A percentile compares a stretch with the other conserved stretches of the same genome.
These are phyloP conservation scores for Scyliorhinus canicula DNA, from an alignment of 2,797 vertebrate genomes.

Conservation along the genomic window DNA sequence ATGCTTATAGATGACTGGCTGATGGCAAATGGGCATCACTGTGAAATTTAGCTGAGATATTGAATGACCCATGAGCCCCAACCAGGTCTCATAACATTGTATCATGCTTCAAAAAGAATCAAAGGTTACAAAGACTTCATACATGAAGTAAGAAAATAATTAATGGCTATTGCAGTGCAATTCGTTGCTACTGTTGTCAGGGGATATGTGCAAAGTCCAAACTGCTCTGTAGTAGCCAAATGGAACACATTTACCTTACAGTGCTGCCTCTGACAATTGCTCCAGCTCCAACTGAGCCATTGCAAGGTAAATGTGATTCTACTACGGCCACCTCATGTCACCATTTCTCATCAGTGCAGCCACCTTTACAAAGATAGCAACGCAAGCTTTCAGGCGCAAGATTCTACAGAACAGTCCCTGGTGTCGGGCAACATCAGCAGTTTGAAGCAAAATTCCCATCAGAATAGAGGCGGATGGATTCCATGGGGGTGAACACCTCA, in stretches of 20 bases:
- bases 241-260: neutral
- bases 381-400: neutral
- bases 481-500: neutral
- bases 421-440: neutral
- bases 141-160: neutral
- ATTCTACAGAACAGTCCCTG: neutral
- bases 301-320: neutral
- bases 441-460: neutral
- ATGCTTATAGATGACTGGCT: neutral
- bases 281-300: neutral
- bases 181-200: neutral
- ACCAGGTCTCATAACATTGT: neutral
- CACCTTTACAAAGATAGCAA: neutral
- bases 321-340: neutral
- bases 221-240: neutral
- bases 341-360: neutral
- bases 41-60: slow-evolving; percentile 9
- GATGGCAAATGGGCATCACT: neutral
- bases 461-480: neutral
- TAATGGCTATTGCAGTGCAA: neutral
- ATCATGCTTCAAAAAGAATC: neutral
- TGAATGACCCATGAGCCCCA: neutral
- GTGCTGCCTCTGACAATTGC: neutral
- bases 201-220: neutral
- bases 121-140: neutral